These are phyloP conservation scores for Tokudaia muenninki DNA, from an alignment of 2,797 vertebrate species.

Conservation along the genomic window DNA sequence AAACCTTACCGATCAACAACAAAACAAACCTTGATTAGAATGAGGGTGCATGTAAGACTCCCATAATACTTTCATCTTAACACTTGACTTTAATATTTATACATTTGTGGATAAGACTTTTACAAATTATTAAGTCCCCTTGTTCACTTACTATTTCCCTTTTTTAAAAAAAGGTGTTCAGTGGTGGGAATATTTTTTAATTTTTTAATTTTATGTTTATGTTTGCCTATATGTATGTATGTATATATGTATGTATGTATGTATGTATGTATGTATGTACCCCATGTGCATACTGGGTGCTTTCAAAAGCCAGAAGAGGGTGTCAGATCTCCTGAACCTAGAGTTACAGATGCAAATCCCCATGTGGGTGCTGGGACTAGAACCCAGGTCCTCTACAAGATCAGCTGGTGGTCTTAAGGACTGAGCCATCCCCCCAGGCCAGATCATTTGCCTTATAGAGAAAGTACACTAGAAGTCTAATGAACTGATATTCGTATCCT, in stretches of 20 bases:
- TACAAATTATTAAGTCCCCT: neutral
- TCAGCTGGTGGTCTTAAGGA: neutral
- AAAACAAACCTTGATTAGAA: neutral
- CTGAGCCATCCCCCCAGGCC: neutral
- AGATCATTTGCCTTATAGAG: neutral
- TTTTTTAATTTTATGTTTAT: neutral
- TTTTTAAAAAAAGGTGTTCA: slow-evolving; percentile 13
- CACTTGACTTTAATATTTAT: neutral
- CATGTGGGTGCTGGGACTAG: neutral
- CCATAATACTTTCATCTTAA: neutral
- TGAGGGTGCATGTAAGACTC: too few relatives aligned
- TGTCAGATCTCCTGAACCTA: neutral
- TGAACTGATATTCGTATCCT: neutral
- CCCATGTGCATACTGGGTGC: neutral
- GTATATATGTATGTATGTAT: too few relatives aligned
- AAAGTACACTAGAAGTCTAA: neutral
- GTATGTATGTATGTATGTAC: neutral
- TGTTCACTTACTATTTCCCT: neutral
- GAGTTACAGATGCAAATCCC: neutral
- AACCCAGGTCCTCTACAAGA: neutral
- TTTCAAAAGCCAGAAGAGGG: neutral
- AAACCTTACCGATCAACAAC: neutral
- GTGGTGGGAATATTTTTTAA: neutral
- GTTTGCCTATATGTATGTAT: neutral
- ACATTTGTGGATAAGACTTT: neutral